Evolutionary conservation across 2,113 vertebrate genomes (phyloP).

Genomic region (Lepisosteus osseus): DNA sequence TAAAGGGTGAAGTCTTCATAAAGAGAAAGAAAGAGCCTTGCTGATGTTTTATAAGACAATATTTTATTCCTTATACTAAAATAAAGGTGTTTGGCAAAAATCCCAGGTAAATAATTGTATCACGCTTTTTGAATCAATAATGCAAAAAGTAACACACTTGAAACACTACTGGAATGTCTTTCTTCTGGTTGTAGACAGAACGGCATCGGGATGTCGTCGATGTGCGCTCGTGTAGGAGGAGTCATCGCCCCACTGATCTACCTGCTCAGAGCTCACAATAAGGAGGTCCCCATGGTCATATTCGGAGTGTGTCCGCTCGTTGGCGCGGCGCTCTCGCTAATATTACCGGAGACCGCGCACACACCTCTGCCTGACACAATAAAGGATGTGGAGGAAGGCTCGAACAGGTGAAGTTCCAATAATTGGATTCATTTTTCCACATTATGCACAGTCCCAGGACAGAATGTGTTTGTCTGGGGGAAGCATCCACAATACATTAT

Average conservation of each 20-base stretch:
- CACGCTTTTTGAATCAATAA: too few species aligned
- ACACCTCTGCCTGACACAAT: conserved; percentile 56
- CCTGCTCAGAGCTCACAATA: conserved; percentile 39
- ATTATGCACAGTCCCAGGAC: background rate
- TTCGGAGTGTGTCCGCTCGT: conserved; percentile 57
- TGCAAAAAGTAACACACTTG: too few species aligned
- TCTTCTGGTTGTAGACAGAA: conserved; percentile 48
- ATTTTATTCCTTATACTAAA: too few species aligned
- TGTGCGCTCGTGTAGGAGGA: conserved; percentile 56
- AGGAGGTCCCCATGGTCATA: conserved; percentile 53
- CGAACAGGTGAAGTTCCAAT: conserved; percentile 34
- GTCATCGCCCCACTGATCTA: conserved; percentile 55
- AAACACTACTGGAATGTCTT: background rate
- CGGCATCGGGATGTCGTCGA: conserved; percentile 59
- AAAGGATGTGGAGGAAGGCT: conserved; percentile 43
- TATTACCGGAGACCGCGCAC: conserved; percentile 59
- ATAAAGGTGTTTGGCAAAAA: too few species aligned
- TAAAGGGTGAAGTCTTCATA: too few species aligned
- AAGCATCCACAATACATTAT: conserved; percentile 3
- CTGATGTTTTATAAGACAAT: too few species aligned
- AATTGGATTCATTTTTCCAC: background rate
- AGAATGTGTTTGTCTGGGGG: background rate
- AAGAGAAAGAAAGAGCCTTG: too few species aligned
- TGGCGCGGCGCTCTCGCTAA: conserved; percentile 48
- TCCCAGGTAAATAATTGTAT: too few species aligned